Evolutionary conservation across 2,113 vertebrate species (phyloP).

Genomic region (Corythaeola cristata): DNA sequence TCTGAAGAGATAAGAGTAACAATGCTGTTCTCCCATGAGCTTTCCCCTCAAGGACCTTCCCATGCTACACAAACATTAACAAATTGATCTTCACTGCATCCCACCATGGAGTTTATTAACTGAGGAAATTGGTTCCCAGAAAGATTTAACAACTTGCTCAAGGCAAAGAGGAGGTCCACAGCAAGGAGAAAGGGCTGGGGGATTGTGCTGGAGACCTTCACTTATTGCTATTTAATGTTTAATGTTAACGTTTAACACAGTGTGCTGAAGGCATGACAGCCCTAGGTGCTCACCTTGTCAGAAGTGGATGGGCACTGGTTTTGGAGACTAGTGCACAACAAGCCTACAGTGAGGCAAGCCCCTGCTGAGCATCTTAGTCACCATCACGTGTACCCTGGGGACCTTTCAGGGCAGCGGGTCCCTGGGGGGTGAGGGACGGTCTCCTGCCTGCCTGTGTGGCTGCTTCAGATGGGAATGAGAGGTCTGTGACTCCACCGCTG

Average conservation of each 20-base stretch:
- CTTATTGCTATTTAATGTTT: neutral
- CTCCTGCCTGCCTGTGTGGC: neutral
- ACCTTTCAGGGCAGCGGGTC: neutral
- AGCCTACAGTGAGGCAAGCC: neutral
- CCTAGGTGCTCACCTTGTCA: neutral
- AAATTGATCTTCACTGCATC: neutral
- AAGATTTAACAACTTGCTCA: constrained; percentile 16
- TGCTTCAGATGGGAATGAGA: neutral
- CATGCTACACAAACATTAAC: neutral
- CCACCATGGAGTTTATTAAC: neutral
- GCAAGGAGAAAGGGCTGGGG: neutral
- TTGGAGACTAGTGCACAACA: neutral
- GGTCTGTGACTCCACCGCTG: fast-evolving
- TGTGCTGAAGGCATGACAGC: neutral
- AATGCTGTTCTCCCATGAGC: neutral
- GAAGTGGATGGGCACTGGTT: neutral
- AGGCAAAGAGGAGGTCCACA: neutral
- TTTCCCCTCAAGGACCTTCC: neutral
- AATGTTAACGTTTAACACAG: neutral
- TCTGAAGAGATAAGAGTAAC: constrained; percentile 21
- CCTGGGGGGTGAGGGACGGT: neutral
- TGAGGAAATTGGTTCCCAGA: constrained; percentile 7
- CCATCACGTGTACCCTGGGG: fast-evolving
- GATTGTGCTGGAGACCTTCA: neutral
- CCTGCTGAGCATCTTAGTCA: neutral